These are phyloP conservation scores for Platynereis dumerilii DNA, from an alignment of 2,888 invertebrate species.

Conservation along the genomic window DNA sequence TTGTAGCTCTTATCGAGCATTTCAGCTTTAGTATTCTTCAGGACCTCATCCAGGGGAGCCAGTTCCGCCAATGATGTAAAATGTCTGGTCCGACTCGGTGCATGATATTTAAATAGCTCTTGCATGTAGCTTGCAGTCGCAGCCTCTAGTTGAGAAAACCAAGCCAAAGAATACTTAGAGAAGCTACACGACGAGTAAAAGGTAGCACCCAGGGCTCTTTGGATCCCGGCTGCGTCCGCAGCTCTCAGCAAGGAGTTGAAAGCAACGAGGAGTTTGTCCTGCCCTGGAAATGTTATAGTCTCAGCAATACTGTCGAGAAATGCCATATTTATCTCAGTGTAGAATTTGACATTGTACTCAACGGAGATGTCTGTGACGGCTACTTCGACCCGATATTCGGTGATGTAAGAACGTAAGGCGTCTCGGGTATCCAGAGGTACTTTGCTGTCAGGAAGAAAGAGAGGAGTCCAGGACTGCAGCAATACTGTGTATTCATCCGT, in stretches of 20 bases:
- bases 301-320: slow-evolving; percentile 7
- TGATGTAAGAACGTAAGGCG: not conserved
- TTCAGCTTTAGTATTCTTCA: not conserved
- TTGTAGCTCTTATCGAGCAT: slow-evolving; percentile 1
- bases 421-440: not conserved
- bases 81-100: not conserved
- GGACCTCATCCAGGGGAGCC: not conserved
- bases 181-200: slow-evolving; percentile 14
- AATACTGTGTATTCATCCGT: not conserved
- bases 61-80: not conserved
- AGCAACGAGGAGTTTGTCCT: slow-evolving; percentile 16
- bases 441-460: not conserved
- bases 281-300: slow-evolving; percentile 1
- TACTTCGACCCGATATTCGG: not conserved
- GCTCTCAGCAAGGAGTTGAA: slow-evolving; percentile 16
- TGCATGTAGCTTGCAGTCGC: not conserved
- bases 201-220: slow-evolving; percentile 21
- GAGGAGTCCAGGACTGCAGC: not conserved
- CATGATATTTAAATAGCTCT: slow-evolving; percentile 10
- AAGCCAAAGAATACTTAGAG: not conserved
- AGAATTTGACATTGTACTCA: slow-evolving; percentile 15
- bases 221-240: slow-evolving; percentile 14
- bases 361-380: not conserved
- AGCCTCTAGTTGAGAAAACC: slow-evolving; percentile 9
- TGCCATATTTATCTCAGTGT: slow-evolving; percentile 15